phyloP scores from a whole-genome alignment of 2,888 invertebrate genomes.

The Alcis repandata region DNA sequence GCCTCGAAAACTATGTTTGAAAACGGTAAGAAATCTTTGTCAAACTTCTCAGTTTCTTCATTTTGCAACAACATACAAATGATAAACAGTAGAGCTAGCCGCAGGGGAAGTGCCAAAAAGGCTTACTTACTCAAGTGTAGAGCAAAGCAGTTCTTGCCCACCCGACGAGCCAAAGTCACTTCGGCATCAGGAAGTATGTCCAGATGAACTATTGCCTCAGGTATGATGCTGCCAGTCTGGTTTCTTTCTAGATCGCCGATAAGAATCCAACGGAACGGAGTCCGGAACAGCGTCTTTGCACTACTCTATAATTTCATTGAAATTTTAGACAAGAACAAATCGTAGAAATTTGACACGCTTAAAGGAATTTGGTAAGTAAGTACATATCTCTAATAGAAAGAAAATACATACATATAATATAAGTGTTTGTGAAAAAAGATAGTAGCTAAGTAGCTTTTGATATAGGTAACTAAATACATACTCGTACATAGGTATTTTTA shows the following conservation, averaged over 20 bases:
- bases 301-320: constrained; percentile 53
- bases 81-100: too few relatives aligned
- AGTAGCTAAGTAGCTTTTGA: too few relatives aligned
- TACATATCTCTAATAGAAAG: too few relatives aligned
- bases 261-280: constrained; percentile 75
- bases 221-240: constrained; percentile 47
- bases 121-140: constrained; percentile 68
- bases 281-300: constrained; percentile 58
- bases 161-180: constrained; percentile 57
- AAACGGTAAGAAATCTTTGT: not conserved
- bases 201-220: constrained; percentile 53
- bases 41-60: too few relatives aligned
- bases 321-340: not conserved
- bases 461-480: too few relatives aligned
- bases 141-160: constrained; percentile 50
- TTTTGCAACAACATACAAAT: too few relatives aligned
- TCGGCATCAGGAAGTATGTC: constrained; percentile 69
- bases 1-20: not conserved
- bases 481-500: too few relatives aligned
- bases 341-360: too few relatives aligned
- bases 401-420: too few relatives aligned
- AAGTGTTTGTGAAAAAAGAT: too few relatives aligned
- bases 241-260: constrained; percentile 47
- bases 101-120: too few relatives aligned
- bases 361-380: too few relatives aligned